Evolutionary conservation across 2,888 invertebrate genomes (phyloP).

Genomic region (Sarcophaga rosellei): DNA sequence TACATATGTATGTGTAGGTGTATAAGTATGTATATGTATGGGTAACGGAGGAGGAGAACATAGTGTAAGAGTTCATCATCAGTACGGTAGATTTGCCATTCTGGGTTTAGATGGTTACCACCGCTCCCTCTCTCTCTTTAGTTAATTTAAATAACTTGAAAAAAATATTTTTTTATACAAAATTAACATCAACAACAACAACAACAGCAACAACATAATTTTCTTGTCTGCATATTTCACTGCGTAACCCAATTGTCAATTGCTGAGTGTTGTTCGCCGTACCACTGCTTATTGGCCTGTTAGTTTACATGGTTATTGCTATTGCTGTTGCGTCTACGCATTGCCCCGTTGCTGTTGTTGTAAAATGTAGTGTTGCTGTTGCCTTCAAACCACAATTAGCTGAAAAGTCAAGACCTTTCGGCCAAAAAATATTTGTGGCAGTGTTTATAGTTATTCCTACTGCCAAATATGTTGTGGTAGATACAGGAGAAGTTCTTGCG

Average conservation of each 20-base stretch:
- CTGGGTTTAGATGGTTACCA: too few species aligned
- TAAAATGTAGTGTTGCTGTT: slow-evolving; percentile 22
- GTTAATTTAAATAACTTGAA: neutral
- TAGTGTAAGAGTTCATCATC: too few species aligned
- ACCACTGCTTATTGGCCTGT: neutral
- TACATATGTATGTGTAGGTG: too few species aligned
- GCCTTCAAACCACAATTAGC: slow-evolving; percentile 61
- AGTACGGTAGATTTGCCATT: too few species aligned
- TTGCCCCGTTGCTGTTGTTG: neutral
- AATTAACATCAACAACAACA: slow-evolving; percentile 1
- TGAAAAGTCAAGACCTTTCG: slow-evolving; percentile 57
- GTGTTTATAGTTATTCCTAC: neutral
- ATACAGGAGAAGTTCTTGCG: neutral
- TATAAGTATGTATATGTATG: too few species aligned
- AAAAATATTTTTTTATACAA: neutral
- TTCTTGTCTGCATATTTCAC: neutral
- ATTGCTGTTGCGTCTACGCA: neutral
- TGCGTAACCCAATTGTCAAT: slow-evolving; percentile 23
- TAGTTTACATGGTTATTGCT: slow-evolving; percentile 6
- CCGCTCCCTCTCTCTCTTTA: neutral
- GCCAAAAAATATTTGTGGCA: slow-evolving; percentile 46
- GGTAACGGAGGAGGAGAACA: too few species aligned
- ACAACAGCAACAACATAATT: slow-evolving; percentile 18
- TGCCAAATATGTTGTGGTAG: slow-evolving; percentile 7
- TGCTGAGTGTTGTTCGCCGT: slow-evolving; percentile 1